Conservation (phyloP, 2,797 vertebrate genomes). For the Brachymystax lenok region DNA sequence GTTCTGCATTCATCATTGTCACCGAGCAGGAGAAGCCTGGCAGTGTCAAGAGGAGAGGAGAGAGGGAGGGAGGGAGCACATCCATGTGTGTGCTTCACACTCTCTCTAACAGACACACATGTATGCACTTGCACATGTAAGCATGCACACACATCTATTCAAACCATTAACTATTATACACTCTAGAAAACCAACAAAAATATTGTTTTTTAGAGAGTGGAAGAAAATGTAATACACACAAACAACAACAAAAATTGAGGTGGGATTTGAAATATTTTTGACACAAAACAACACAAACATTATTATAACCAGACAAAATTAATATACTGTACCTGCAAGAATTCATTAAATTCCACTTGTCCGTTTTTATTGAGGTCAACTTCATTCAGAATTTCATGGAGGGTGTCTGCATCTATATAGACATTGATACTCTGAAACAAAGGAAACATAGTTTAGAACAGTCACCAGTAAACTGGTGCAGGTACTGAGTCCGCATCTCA, state of each 20-base stretch:
- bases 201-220: too few species aligned
- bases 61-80: background rate
- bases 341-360: slow-evolving; percentile 90
- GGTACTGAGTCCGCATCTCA: background rate
- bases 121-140: background rate
- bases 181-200: background rate
- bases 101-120: background rate
- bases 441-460: slow-evolving; percentile 3
- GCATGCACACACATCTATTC: background rate
- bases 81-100: background rate
- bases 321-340: slow-evolving; percentile 83
- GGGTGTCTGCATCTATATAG: slow-evolving; percentile 74
- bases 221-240: too few species aligned
- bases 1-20: slow-evolving; percentile 99
- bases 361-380: slow-evolving; percentile 97
- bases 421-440: slow-evolving; percentile 85
- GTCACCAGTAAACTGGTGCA: background rate
- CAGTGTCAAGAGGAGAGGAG: slow-evolving; percentile 53
- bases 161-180: background rate
- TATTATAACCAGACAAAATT: background rate
- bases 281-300: background rate
- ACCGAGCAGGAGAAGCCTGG: slow-evolving; percentile 75
- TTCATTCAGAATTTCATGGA: slow-evolving; percentile 95
- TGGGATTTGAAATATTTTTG: background rate
- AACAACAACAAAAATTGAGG: too few species aligned